A percentile compares a stretch with the other conserved stretches of the same genome.
Evolutionary conservation across 2,113 vertebrate genomes (phyloP).

Genomic region (Aphyosemion australe): DNA sequence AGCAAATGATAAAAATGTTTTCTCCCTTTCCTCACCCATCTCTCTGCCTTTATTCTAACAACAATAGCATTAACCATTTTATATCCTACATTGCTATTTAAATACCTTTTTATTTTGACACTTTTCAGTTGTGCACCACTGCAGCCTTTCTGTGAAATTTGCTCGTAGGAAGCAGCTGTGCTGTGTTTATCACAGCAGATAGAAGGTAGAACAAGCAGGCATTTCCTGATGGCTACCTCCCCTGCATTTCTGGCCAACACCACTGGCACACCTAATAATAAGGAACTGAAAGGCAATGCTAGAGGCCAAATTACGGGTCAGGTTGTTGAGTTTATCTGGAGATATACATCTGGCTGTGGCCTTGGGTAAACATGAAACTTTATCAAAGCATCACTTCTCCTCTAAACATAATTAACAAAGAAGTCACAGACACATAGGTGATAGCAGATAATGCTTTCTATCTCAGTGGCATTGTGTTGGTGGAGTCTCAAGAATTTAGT

Average conservation of each 20-base stretch:
- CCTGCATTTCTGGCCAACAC: conserved; percentile 48
- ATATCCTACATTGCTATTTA: no score
- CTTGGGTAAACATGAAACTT: conserved; percentile 44
- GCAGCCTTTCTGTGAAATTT: not conserved
- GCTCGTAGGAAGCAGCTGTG: conserved; percentile 66
- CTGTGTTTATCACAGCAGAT: conserved; percentile 35
- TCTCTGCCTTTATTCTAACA: not conserved
- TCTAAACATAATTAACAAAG: conserved; percentile 47
- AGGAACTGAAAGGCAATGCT: conserved; percentile 21
- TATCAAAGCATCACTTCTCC: conserved; percentile 19
- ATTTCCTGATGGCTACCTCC: conserved; percentile 55
- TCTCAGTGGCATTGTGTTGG: conserved; percentile 26
- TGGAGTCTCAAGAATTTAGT: conserved; percentile 54
- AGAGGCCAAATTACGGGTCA: conserved; percentile 42
- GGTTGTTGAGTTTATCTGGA: conserved; percentile 49
- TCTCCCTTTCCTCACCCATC: not conserved
- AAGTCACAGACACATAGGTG: conserved; percentile 21
- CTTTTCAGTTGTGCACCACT: not conserved
- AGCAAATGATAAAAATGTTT: conserved; percentile 34
- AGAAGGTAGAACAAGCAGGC: conserved; percentile 30
- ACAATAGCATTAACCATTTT: no score
- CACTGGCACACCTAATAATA: conserved; percentile 30
- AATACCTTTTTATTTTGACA: no score
- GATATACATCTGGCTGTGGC: conserved; percentile 20
- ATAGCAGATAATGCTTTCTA: conserved; percentile 26